Percentiles rank a stretch among this genome's conserved stretches.
These are phyloP conservation scores for Toxostoma redivivum DNA, from an alignment of 2,113 vertebrate species.

Conservation along the genomic window DNA sequence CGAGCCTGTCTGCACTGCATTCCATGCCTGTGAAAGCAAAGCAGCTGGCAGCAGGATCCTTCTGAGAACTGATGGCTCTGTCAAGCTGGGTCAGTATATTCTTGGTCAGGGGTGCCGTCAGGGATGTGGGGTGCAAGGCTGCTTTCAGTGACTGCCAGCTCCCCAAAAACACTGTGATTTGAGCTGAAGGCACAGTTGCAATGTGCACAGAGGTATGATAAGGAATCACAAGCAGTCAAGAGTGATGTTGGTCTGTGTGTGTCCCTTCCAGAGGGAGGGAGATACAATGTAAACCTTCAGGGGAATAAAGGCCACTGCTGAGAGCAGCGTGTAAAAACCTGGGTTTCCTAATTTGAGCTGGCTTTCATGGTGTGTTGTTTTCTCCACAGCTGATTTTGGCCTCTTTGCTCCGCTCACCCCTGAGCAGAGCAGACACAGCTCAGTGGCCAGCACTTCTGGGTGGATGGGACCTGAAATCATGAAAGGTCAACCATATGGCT, in stretches of 20 bases:
- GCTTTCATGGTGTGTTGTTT: not conserved
- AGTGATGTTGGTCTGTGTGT: not conserved
- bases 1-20: not conserved
- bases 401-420: conserved; percentile 95
- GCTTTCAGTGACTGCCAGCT: not conserved
- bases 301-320: not conserved
- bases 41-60: conserved; percentile 61
- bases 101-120: not conserved
- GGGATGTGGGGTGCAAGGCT: not conserved
- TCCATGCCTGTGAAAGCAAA: not conserved
- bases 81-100: conserved; percentile 90
- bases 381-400: conserved; percentile 89
- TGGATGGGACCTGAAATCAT: conserved; percentile 97
- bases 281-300: not conserved
- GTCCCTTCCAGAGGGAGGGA: not conserved
- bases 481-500: conserved; percentile 91
- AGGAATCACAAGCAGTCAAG: not conserved
- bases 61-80: conserved; percentile 90
- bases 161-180: not conserved
- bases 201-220: fast-evolving
- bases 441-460: conserved; percentile 91
- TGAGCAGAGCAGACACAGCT: conserved; percentile 92
- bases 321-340: not conserved
- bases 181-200: not conserved
- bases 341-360: too few relatives aligned